A percentile compares a stretch with the other conserved stretches of the same genome.
phyloP scores from a whole-genome alignment of 2,888 invertebrate species.

The Oscheius sp. region DNA sequence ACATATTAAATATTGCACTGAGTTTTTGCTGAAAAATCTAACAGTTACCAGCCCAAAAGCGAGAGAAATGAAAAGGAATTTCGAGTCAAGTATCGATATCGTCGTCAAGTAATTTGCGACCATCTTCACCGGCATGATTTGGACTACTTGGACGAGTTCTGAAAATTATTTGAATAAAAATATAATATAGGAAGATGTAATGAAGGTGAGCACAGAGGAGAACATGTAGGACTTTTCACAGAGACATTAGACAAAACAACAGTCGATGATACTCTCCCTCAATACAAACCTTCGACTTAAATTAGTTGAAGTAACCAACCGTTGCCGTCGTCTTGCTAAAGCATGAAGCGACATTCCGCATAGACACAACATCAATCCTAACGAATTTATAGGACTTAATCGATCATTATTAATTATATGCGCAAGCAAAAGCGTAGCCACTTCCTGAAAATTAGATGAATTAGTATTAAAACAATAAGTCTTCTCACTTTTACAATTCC shows the following conservation, averaged over 20 bases:
- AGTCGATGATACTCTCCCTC: not conserved
- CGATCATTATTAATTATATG: constrained; percentile 86
- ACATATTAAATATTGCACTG: not conserved
- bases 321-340: constrained; percentile 45
- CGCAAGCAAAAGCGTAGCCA: constrained; percentile 87
- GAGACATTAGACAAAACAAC: not conserved
- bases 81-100: constrained; percentile 12
- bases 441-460: constrained; percentile 82
- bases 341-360: constrained; percentile 73
- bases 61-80: not conserved
- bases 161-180: not conserved
- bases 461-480: not conserved
- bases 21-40: not conserved
- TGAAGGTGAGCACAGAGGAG: not conserved
- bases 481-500: constrained; percentile 89
- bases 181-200: not conserved
- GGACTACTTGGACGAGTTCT: constrained; percentile 25
- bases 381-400: constrained; percentile 82
- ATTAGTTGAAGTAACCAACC: constrained; percentile 31
- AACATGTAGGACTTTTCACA: not conserved
- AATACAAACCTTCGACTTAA: constrained; percentile 11
- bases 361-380: constrained; percentile 87
- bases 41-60: not conserved
- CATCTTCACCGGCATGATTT: constrained; percentile 3
- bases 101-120: constrained; percentile 15